These are phyloP conservation scores for Micronycteris hirsuta DNA, from an alignment of 2,113 vertebrate genomes.

Conservation along the genomic window DNA sequence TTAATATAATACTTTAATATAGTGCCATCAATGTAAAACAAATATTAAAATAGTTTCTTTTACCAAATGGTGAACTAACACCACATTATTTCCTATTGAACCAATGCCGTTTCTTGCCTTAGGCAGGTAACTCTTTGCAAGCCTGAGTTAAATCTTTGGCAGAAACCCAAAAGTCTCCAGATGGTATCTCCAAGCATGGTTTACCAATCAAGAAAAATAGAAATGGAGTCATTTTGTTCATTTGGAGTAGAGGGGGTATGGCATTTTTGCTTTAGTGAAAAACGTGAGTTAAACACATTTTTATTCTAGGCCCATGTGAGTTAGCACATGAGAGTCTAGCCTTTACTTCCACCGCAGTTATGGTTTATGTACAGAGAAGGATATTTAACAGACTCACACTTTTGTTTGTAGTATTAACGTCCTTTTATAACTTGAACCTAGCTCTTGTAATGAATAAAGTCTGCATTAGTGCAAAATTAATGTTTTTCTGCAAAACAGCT, in stretches of 20 bases:
- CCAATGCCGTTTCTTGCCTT: conserved; percentile 28
- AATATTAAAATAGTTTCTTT: conserved; percentile 37
- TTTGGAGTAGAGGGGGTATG: background rate
- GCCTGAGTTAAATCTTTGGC: conserved; percentile 57
- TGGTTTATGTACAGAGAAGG: background rate
- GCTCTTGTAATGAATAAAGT: conserved; percentile 25
- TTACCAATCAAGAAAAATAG: conserved; percentile 37
- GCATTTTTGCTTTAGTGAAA: conserved; percentile 32
- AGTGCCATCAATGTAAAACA: background rate
- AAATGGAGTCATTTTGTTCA: conserved; percentile 31
- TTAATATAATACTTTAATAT: background rate
- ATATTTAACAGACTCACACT: background rate
- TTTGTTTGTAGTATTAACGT: conserved; percentile 4
- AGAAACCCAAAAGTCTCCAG: conserved; percentile 52
- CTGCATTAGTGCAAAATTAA: conserved; percentile 45
- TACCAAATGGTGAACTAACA: conserved; percentile 38
- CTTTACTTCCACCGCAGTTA: background rate
- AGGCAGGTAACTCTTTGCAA: conserved; percentile 54
- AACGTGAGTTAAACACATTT: conserved; percentile 19
- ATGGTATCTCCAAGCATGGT: conserved; percentile 27
- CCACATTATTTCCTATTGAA: background rate
- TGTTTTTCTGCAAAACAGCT: conserved; percentile 19
- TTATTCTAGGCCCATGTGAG: background rate
- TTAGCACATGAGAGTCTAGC: background rate
- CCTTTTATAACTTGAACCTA: background rate